Evolutionary conservation across 1,140 invertebrate species (phyloP).

Genomic region (Solenopsis fugax): DNA sequence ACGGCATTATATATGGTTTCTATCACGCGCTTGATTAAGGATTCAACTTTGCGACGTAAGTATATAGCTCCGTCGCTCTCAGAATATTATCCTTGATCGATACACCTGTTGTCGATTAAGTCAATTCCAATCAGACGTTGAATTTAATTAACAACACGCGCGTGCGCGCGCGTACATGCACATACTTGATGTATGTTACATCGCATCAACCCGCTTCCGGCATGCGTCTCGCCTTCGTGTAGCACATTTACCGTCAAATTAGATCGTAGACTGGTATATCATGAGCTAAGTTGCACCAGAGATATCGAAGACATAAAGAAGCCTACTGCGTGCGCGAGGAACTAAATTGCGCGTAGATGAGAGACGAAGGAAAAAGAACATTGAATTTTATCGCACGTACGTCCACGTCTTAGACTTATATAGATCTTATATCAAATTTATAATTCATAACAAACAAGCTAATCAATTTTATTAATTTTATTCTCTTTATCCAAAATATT

Average conservation of each 20-base stretch:
- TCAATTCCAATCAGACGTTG: constrained; percentile 56
- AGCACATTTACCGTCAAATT: constrained; percentile 30
- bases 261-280: constrained; percentile 6
- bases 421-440: background rate
- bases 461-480: background rate
- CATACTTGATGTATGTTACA: constrained; percentile 14
- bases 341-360: background rate
- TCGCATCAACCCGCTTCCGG: constrained; percentile 31
- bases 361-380: background rate
- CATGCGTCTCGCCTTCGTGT: constrained; percentile 24
- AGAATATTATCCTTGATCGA: constrained; percentile 62
- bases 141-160: constrained; percentile 52
- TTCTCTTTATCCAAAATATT: background rate
- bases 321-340: background rate
- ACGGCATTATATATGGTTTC: constrained; percentile 30
- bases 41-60: constrained; percentile 18
- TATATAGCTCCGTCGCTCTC: constrained; percentile 18
- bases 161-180: background rate
- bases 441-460: background rate
- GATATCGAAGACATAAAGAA: background rate
- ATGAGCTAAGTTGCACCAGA: background rate
- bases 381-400: background rate
- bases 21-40: constrained; percentile 47
- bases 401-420: background rate
- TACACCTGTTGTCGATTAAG: constrained; percentile 62